Percentiles rank a stretch among this genome's conserved stretches.
Evolutionary conservation across 1,140 invertebrate species (phyloP).

Genomic region (Microplitis mediator): DNA sequence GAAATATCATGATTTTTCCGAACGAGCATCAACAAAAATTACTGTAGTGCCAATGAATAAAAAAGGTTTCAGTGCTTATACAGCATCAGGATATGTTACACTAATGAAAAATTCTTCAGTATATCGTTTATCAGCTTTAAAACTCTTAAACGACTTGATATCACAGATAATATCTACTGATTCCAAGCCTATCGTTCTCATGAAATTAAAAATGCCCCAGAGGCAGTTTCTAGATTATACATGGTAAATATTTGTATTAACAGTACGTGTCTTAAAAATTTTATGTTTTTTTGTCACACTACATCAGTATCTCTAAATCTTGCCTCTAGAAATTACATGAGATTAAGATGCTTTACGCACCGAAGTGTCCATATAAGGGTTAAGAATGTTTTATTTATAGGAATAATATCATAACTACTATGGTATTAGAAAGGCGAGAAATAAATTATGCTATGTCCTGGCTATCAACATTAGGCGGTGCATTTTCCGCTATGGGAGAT

Average conservation of each 20-base stretch:
- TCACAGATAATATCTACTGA: not conserved
- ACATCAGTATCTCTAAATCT: constrained; percentile 13
- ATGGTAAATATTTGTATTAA: constrained; percentile 61
- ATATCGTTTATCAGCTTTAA: constrained; percentile 42
- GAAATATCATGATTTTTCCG: not conserved
- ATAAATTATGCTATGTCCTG: constrained; percentile 88
- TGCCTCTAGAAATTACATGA: not conserved
- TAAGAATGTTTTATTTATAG: constrained; percentile 38
- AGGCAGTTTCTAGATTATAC: constrained; percentile 71
- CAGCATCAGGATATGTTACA: constrained; percentile 46
- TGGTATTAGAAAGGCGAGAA: constrained; percentile 71
- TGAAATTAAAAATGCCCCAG: constrained; percentile 58
- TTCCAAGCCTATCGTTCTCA: constrained; percentile 35
- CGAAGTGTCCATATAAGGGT: not conserved
- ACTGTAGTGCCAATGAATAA: constrained; percentile 34
- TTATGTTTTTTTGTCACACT: too few relatives aligned
- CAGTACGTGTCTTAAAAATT: not conserved
- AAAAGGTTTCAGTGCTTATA: constrained; percentile 45
- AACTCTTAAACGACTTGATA: constrained; percentile 30
- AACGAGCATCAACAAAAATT: constrained; percentile 16
- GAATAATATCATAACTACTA: constrained; percentile 53
- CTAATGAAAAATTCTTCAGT: constrained; percentile 37
- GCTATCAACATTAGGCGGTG: constrained; percentile 95
- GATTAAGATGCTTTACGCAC: too few relatives aligned
- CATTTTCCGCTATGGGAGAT: constrained; percentile 91